Evolutionary conservation across 2,888 invertebrate species (phyloP), one percentile per base, ranked within the genome.

Genomic region (Meandrusa payeni): DNA sequence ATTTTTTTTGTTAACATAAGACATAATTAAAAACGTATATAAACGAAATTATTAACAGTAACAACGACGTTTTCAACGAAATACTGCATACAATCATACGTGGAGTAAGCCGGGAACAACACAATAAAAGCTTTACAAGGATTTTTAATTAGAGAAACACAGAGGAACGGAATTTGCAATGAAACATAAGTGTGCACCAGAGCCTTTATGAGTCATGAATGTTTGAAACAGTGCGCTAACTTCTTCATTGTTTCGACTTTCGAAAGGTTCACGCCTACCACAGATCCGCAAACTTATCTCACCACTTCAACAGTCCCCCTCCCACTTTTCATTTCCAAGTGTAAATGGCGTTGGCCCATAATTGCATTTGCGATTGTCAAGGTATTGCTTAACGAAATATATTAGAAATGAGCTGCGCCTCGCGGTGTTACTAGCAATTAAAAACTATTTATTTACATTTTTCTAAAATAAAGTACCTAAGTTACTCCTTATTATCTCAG

Each of bases 161-260:
- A 10, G 23, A 20, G 2, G 26, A 33, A 27, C 12, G 2, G 10
- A 26, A 29, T 38, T 37, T 24, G 19, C 28, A 28, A 33, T 19
- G n/a, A n/a, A 26, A 26, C 19, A 22, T 11, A 23, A 26, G 26
- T 28, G 27, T 41, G 28, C 11, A 27, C 36, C 17, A 7, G n/a
- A n/a, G 10, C 11, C 29, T 42, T 36, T 34, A 34, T 17, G 15
- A 23, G 22, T 28, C 27, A 28, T 29, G 22, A 33, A 11, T 13
- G 5, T 42, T 28, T 28, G 33, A 41, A 36, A 36, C 41, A 33
- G 10, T 39, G 11, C 31, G 23, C 29, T 19, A 12, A 28, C 15
- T 45, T 13, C 15, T 15, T 33, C 34, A 29, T 40, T 34, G 23
- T 40, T 40, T 28, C 40, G 28, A 23, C 28, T 34, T 34, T 29